Conservation (phyloP, 2,113 vertebrate genomes). For the Cyanoramphus novaezelandiae region DNA sequence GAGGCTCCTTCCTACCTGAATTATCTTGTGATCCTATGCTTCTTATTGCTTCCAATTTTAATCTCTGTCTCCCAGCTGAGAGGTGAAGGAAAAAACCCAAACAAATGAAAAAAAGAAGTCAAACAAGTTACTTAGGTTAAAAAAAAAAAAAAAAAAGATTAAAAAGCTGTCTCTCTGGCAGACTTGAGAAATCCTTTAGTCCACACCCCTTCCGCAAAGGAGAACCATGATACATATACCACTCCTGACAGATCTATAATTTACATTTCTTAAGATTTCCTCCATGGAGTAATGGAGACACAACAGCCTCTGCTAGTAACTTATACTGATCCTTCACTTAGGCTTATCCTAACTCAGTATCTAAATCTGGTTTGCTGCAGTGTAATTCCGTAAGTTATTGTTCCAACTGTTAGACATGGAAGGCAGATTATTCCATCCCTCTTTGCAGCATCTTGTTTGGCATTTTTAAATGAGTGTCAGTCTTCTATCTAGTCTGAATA, state of each 20-base stretch:
- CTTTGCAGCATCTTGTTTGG: neutral
- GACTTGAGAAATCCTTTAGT: neutral
- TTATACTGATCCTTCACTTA: neutral
- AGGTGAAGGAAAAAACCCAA: no score
- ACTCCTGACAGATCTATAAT: neutral
- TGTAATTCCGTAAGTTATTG: neutral
- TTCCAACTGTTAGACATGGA: neutral
- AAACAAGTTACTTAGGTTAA: neutral
- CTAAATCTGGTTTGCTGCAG: neutral
- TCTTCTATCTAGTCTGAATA: neutral
- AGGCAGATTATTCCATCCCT: neutral
- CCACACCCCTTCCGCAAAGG: neutral
- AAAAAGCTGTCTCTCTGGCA: neutral
- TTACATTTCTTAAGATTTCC: neutral
- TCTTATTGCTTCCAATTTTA: neutral
- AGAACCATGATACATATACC: neutral
- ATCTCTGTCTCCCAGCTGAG: neutral
- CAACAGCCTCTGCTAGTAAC: neutral
- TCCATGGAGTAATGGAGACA: neutral
- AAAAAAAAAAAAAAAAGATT: neutral
- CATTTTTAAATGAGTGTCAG: neutral
- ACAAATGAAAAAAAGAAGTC: no score
- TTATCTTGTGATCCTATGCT: neutral
- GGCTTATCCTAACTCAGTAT: neutral
- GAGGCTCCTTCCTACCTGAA: neutral